Evolutionary conservation across 1,140 invertebrate genomes (phyloP).

Genomic region (Drosophila santomea): DNA sequence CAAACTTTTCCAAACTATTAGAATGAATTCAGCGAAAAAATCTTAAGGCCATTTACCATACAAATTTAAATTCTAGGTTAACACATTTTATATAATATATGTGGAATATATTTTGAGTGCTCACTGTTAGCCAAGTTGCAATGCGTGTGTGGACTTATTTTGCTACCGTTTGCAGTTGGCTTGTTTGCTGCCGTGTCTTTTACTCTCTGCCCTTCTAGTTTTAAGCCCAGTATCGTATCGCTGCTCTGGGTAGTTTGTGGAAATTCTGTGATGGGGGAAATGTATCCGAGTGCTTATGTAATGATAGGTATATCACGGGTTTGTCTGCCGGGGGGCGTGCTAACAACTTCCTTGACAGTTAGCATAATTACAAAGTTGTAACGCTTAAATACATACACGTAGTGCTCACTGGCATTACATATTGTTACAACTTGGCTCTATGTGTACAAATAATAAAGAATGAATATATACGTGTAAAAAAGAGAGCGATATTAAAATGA

Average conservation of each 20-base stretch:
- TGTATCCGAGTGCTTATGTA: constrained; percentile 16
- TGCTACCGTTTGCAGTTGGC: constrained; percentile 60
- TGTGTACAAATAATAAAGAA: not conserved
- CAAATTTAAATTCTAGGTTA: no score
- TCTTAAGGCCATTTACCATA: no score
- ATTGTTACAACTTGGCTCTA: not conserved
- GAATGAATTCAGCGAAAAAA: no score
- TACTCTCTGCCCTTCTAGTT: constrained; percentile 6
- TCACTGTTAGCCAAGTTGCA: constrained; percentile 14
- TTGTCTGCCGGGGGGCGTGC: constrained; percentile 37
- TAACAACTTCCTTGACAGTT: constrained; percentile 59
- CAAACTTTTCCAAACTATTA: no score
- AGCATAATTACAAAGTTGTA: constrained; percentile 5
- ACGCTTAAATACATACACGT: no score
- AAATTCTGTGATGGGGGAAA: constrained; percentile 35
- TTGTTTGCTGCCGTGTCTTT: constrained; percentile 35
- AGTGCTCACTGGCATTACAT: no score
- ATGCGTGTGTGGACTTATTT: constrained; percentile 8
- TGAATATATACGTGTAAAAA: not conserved
- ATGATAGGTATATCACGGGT: constrained; percentile 23
- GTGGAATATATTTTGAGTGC: not conserved
- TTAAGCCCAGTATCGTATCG: constrained; percentile 52
- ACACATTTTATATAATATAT: no score
- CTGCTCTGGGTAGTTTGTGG: constrained; percentile 17
- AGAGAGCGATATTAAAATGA: constrained; percentile 32